These are phyloP conservation scores for Tipula lateralis DNA, from an alignment of 2,888 invertebrate genomes.

Conservation along the genomic window DNA sequence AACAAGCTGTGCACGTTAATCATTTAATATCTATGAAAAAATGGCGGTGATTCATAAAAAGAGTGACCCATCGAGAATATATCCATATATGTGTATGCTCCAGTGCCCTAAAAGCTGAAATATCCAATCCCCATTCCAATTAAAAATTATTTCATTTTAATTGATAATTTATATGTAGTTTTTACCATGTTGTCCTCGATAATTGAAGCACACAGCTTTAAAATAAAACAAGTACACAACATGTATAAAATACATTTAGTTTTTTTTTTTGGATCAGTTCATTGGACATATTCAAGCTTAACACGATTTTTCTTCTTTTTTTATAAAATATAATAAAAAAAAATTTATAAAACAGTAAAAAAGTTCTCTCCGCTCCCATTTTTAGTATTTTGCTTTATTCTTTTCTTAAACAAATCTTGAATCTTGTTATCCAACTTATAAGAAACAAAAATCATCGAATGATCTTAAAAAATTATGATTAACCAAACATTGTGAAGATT, in stretches of 20 bases:
- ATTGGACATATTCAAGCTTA: not conserved
- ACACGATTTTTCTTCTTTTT: not conserved
- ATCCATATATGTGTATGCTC: not conserved
- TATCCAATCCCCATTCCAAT: not conserved
- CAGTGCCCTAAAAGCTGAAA: not conserved
- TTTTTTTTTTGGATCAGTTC: not conserved
- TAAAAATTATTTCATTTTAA: not conserved
- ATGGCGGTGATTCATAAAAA: not conserved
- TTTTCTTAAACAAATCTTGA: not conserved
- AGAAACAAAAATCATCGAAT: not conserved
- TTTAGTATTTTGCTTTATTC: not conserved
- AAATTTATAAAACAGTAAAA: not conserved
- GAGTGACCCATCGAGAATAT: not conserved
- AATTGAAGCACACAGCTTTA: not conserved
- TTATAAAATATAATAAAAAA: not conserved
- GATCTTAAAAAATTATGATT: not conserved
- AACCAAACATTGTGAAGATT: not conserved
- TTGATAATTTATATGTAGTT: not conserved
- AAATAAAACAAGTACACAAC: not conserved
- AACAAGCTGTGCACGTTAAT: not conserved
- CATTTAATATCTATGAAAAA: not conserved
- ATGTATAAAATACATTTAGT: not conserved
- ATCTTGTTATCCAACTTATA: not conserved
- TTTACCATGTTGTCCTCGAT: not conserved
- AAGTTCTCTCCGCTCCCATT: not conserved